These are phyloP conservation scores for Zygothrica quintamaculata DNA, from an alignment of 2,888 invertebrate genomes.

Conservation along the genomic window DNA sequence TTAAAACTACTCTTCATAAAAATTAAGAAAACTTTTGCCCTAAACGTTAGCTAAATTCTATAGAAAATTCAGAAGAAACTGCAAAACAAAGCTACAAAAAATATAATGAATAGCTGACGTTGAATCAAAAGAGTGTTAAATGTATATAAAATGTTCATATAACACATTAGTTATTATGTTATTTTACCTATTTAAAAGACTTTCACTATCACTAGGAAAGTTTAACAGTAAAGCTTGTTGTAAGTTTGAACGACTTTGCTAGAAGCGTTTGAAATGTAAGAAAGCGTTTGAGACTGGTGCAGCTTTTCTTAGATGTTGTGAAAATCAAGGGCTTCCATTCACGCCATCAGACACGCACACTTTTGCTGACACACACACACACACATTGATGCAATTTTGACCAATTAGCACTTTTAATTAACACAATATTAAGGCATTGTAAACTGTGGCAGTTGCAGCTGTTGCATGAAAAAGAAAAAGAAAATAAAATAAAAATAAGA, in stretches of 20 bases:
- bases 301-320: neutral
- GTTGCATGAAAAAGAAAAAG: too few relatives aligned
- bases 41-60: constrained; percentile 6
- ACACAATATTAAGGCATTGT: constrained; percentile 58
- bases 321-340: neutral
- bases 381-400: constrained; percentile 10
- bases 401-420: constrained; percentile 72
- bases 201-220: too few relatives aligned
- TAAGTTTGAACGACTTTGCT: too few relatives aligned
- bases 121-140: too few relatives aligned
- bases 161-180: too few relatives aligned
- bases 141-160: too few relatives aligned
- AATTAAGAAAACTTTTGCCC: constrained; percentile 40
- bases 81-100: constrained; percentile 1
- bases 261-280: neutral
- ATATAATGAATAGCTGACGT: constrained; percentile 1
- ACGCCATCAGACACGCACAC: constrained; percentile 2
- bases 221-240: too few relatives aligned
- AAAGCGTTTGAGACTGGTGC: neutral
- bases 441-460: constrained; percentile 39
- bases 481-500: neutral
- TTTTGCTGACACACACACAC: constrained; percentile 1
- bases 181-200: too few relatives aligned
- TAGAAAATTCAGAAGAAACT: constrained; percentile 14
- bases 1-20: constrained; percentile 22